phyloP scores from a whole-genome alignment of 2,113 vertebrate species.

The Scopus umbretta region DNA sequence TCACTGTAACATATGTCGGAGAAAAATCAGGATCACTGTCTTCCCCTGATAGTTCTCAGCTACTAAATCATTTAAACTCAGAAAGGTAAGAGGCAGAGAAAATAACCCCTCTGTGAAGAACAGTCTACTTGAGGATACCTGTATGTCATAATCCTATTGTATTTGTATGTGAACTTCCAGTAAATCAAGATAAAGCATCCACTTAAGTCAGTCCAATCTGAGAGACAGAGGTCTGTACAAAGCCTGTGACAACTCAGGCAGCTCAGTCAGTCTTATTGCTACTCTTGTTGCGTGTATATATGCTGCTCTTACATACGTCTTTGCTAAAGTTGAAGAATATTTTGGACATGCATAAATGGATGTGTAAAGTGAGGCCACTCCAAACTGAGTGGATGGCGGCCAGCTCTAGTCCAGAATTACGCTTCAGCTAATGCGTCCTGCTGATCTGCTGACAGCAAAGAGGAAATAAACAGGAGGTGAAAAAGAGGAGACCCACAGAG shows the following conservation, averaged over 20 bases:
- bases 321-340: neutral
- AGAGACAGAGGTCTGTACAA: neutral
- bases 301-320: neutral
- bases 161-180: neutral
- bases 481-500: conserved; percentile 39
- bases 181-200: neutral
- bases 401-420: neutral
- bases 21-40: neutral
- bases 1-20: neutral
- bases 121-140: neutral
- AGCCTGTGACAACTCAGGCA: neutral
- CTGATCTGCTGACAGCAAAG: conserved; percentile 50
- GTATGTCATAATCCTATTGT: neutral
- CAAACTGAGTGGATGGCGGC: neutral
- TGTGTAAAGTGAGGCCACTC: neutral
- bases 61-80: conserved; percentile 8
- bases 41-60: neutral
- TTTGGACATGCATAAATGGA: neutral
- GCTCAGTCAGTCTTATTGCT: neutral
- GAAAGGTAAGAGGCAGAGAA: conserved; percentile 1
- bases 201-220: neutral
- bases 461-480: conserved; percentile 46
- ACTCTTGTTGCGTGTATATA: neutral
- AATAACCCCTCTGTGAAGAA: neutral
- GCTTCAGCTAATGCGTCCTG: conserved; percentile 4